Conservation (phyloP, 2,113 vertebrate genomes). For the Sterna hirundo region DNA sequence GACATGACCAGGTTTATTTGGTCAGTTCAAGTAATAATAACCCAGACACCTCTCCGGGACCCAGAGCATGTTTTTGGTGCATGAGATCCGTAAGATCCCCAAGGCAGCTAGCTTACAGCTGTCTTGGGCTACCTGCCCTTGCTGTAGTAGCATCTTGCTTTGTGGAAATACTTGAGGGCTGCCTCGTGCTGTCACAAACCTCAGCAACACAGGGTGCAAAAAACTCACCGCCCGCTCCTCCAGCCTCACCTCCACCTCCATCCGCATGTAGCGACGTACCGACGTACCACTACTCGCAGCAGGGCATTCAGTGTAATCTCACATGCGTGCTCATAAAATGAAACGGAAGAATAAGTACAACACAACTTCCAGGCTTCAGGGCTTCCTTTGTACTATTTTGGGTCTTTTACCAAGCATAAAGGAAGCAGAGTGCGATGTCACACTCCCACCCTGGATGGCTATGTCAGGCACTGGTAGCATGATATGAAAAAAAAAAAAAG, state of each 20-base stretch:
- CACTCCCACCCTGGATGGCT: not conserved
- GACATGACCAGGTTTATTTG: not conserved
- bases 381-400: not conserved
- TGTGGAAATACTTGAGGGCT: not conserved
- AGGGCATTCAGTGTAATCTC: not conserved
- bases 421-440: not conserved
- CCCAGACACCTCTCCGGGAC: not conserved
- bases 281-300: accelerated
- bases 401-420: not conserved
- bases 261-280: not conserved
- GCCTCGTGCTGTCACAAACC: not conserved
- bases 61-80: not conserved
- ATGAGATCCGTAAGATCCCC: not conserved
- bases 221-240: accelerated
- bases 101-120: not conserved
- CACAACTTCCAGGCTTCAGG: not conserved
- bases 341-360: not conserved
- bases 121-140: not conserved
- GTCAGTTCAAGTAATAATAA: not conserved
- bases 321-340: not conserved
- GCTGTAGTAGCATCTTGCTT: not conserved
- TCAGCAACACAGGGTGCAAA: not conserved
- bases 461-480: not conserved
- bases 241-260: not conserved
- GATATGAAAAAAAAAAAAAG: not conserved